Conservation (phyloP, 1,140 invertebrate genomes). For the Argopecten irradians region DNA sequence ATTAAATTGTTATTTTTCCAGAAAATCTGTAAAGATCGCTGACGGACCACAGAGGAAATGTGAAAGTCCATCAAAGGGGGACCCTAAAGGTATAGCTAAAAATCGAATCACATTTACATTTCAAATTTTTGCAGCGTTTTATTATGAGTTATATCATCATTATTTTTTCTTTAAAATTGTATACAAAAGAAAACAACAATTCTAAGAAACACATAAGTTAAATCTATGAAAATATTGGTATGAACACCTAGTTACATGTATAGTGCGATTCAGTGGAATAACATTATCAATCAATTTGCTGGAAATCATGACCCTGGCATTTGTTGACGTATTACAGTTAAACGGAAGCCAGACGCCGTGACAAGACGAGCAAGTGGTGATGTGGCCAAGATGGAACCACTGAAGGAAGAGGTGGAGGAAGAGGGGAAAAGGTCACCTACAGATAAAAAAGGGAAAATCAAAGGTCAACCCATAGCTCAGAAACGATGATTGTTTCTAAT, state of each 20-base stretch:
- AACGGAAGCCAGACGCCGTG: conserved; percentile 24
- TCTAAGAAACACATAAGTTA: not conserved
- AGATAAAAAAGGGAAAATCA: conserved; percentile 35
- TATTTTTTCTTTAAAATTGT: not conserved
- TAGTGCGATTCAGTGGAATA: not conserved
- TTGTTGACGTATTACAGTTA: conserved; percentile 30
- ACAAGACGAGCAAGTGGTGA: conserved; percentile 31
- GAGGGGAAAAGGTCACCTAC: conserved; percentile 20
- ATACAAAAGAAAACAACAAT: conserved; percentile 27
- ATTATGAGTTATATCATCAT: not conserved
- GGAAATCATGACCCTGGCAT: not conserved
- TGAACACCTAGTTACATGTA: not conserved
- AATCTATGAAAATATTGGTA: not conserved
- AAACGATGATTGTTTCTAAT: not conserved
- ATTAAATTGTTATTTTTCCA: not conserved
- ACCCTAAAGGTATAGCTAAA: not conserved
- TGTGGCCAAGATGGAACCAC: conserved; percentile 42
- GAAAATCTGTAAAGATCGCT: not conserved
- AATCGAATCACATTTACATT: too few relatives aligned
- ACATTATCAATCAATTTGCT: not conserved
- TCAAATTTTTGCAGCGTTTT: too few relatives aligned
- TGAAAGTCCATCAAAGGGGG: not conserved
- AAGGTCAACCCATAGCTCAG: not conserved
- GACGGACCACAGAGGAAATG: not conserved
- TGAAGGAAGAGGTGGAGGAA: conserved; percentile 41